Conservation (phyloP, 2,113 vertebrate genomes). For the Barnardius zonarius region DNA sequence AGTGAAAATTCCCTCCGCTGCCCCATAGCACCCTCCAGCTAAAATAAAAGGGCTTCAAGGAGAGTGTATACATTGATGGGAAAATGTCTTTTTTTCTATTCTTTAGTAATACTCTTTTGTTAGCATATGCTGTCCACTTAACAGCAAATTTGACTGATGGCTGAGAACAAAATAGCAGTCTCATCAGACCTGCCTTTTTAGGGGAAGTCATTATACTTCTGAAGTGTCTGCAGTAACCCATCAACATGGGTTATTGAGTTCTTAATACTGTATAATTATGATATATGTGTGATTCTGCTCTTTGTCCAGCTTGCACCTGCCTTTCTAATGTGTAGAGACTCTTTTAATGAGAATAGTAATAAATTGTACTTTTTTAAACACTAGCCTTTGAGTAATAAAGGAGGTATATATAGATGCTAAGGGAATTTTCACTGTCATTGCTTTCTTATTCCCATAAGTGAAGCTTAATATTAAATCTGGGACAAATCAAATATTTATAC, state of each 20-base stretch:
- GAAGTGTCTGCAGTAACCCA: not conserved
- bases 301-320: not conserved
- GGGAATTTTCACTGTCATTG: not conserved
- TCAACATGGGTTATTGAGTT: not conserved
- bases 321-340: not conserved
- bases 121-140: not conserved
- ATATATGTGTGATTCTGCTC: not conserved
- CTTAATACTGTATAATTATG: not conserved
- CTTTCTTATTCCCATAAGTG: not conserved
- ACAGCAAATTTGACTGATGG: not conserved
- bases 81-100: not conserved
- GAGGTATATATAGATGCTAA: not conserved
- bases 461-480: not conserved
- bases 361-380: not conserved
- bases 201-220: not conserved
- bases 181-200: slow-evolving; percentile 1
- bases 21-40: too few relatives aligned
- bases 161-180: not conserved
- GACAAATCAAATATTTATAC: not conserved
- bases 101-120: not conserved
- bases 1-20: not conserved
- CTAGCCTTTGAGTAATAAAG: not conserved
- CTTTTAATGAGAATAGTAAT: not conserved
- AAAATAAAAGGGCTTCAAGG: not conserved
- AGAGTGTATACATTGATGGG: not conserved